phyloP scores from a whole-genome alignment of 2,797 vertebrate genomes.

The Poeciliopsis infans region DNA sequence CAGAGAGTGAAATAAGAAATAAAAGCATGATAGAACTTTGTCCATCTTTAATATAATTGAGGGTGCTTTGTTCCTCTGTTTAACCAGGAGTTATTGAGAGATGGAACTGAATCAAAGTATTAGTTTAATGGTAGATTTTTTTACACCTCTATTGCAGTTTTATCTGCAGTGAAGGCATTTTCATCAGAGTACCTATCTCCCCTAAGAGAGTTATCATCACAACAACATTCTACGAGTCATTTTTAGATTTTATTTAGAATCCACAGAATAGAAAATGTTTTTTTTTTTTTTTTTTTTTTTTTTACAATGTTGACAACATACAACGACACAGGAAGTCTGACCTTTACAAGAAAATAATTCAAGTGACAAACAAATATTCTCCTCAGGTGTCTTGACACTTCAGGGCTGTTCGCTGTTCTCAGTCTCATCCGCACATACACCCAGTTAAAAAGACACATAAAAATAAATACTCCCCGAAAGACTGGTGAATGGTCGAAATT shows the following conservation, averaged over 20 bases:
- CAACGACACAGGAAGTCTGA: not conserved
- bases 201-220: not conserved
- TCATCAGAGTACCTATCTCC: not conserved
- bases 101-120: not conserved
- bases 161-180: not conserved
- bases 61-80: not conserved
- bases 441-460: conserved; percentile 1
- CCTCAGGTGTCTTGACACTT: conserved; percentile 49
- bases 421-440: conserved; percentile 49
- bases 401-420: conserved; percentile 54
- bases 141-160: not conserved
- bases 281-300: too few relatives aligned
- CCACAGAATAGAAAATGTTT: not conserved
- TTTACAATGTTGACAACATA: not conserved
- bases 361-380: not conserved
- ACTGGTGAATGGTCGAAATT: not conserved
- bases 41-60: not conserved
- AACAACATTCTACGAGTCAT: not conserved
- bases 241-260: not conserved
- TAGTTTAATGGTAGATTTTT: not conserved
- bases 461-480: not conserved
- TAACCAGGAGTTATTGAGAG: not conserved
- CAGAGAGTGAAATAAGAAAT: not conserved
- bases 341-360: not conserved
- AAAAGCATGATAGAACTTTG: not conserved